Evolutionary conservation across 2,113 vertebrate genomes (phyloP).

Genomic region (Halcyon senegalensis): DNA sequence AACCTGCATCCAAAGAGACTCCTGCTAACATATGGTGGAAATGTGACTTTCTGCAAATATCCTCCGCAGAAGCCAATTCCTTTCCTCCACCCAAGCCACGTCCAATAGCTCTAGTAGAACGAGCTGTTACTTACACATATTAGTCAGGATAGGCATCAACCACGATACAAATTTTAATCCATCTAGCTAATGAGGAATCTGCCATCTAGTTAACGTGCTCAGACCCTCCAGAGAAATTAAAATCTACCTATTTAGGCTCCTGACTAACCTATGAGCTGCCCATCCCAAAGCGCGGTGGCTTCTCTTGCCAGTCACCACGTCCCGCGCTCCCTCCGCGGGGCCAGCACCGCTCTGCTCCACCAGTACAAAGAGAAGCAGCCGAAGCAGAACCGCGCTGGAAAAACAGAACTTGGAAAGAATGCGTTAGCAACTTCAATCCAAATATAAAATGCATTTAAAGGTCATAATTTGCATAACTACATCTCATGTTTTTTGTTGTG

Average conservation of each 20-base stretch:
- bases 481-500: slow-evolving; percentile 62
- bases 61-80: slow-evolving; percentile 69
- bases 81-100: slow-evolving; percentile 69
- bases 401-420: slow-evolving; percentile 58
- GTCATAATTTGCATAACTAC: slow-evolving; percentile 66
- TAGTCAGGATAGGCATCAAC: slow-evolving; percentile 70
- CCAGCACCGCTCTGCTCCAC: neutral
- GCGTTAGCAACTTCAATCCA: slow-evolving; percentile 48
- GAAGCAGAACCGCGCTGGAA: slow-evolving; percentile 13
- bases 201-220: slow-evolving; percentile 43
- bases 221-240: slow-evolving; percentile 61
- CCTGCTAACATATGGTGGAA: slow-evolving; percentile 75
- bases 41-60: slow-evolving; percentile 77
- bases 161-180: slow-evolving; percentile 70
- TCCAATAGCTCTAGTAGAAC: slow-evolving; percentile 60
- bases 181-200: slow-evolving; percentile 72
- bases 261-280: neutral
- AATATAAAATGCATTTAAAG: slow-evolving; percentile 69
- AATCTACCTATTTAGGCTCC: slow-evolving; percentile 50
- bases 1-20: slow-evolving; percentile 73
- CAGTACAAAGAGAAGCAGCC: slow-evolving; percentile 18
- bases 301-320: neutral
- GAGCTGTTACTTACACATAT: slow-evolving; percentile 69
- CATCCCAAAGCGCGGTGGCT: rapidly evolving
- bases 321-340: neutral